Evolutionary conservation across 1,140 invertebrate species (phyloP).

Genomic region (Geopemphigus sp.): DNA sequence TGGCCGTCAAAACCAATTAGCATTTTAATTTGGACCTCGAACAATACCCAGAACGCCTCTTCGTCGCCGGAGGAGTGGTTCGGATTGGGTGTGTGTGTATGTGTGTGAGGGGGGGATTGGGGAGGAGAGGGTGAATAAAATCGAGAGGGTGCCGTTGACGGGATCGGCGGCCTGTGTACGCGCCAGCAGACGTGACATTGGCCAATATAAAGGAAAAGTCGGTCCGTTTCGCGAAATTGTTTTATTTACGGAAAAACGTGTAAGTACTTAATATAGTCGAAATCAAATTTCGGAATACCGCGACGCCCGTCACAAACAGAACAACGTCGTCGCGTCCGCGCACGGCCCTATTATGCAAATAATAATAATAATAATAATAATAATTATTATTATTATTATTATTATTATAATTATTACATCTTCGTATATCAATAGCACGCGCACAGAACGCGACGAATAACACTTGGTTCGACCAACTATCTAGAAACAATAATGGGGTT

Average conservation of each 20-base stretch:
- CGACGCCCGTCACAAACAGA: conserved; percentile 23
- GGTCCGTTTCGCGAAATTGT: conserved; percentile 11
- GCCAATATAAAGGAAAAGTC: too few relatives aligned
- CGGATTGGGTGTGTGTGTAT: too few relatives aligned
- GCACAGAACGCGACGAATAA: not conserved
- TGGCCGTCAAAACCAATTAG: conserved; percentile 48
- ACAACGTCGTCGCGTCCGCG: conserved; percentile 1
- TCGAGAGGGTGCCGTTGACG: conserved; percentile 9
- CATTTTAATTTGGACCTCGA: conserved; percentile 44
- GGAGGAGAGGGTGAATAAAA: not conserved
- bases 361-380: too few relatives aligned
- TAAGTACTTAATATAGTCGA: not conserved
- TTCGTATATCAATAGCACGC: not conserved
- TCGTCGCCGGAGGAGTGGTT: too few relatives aligned
- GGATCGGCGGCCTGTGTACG: not conserved
- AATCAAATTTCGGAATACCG: not conserved
- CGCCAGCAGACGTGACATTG: not conserved
- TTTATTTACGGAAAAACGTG: conserved; percentile 13
- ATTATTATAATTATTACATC: conserved; percentile 15
- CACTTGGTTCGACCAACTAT: not conserved
- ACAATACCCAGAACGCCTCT: conserved; percentile 20
- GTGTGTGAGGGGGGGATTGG: conserved; percentile 9
- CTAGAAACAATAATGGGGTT: too few relatives aligned
- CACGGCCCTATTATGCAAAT: conserved; percentile 39
- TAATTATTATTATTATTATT: too few relatives aligned